phyloP scores from a whole-genome alignment of 2,888 invertebrate species.

The Thecocarcelia acutangulata region DNA sequence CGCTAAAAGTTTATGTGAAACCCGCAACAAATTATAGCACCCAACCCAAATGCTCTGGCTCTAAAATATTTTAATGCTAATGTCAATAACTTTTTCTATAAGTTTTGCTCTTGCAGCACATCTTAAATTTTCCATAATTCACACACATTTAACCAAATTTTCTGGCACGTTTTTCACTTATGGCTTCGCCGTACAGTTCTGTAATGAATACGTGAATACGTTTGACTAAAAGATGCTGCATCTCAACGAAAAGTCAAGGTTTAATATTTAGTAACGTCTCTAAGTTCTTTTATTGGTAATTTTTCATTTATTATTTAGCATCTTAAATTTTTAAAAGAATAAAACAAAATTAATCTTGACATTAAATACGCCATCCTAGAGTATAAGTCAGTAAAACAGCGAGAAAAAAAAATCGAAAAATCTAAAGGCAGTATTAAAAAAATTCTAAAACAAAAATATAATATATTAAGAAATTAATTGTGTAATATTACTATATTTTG shows the following conservation, averaged over 20 bases:
- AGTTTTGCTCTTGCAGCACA: background rate
- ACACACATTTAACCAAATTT: background rate
- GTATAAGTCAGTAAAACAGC: conserved; percentile 29
- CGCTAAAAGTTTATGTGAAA: background rate
- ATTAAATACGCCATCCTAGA: conserved; percentile 59
- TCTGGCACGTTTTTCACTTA: conserved; percentile 49
- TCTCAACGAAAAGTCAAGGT: conserved; percentile 61
- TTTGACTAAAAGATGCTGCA: conserved; percentile 12
- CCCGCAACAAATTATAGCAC: conserved; percentile 29
- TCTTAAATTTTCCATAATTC: no score
- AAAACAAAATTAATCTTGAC: conserved; percentile 62
- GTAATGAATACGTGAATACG: background rate
- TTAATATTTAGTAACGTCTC: conserved; percentile 7
- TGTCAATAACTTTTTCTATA: conserved; percentile 25
- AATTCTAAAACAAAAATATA: no score
- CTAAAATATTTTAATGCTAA: background rate
- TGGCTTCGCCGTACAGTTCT: background rate
- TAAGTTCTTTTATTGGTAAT: background rate
- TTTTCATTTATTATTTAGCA: conserved; percentile 23
- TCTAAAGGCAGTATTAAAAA: no score
- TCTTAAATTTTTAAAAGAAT: conserved; percentile 15
- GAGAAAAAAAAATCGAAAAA: background rate
- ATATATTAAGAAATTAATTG: no score
- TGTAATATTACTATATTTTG: no score
- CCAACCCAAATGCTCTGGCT: conserved; percentile 33